These are phyloP conservation scores for Hippocampus guttulatus DNA, from an alignment of 2,113 vertebrate genomes.

Conservation along the genomic window DNA sequence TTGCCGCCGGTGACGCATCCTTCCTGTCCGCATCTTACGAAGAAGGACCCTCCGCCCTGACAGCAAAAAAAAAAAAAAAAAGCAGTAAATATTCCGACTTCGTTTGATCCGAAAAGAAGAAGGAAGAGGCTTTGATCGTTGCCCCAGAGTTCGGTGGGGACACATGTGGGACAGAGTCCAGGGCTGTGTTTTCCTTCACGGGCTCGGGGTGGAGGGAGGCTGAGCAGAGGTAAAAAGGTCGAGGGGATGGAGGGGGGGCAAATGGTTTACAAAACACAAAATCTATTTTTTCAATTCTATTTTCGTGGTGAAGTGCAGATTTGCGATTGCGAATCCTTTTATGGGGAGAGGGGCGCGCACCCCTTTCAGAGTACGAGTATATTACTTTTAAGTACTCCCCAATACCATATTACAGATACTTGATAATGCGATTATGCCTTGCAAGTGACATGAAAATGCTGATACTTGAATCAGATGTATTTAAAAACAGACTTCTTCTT, in stretches of 20 bases:
- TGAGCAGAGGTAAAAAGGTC: background rate
- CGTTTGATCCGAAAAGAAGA: slow-evolving; percentile 64
- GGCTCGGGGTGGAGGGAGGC: background rate
- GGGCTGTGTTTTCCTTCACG: slow-evolving; percentile 54
- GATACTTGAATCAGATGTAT: too few relatives aligned
- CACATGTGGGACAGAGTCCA: slow-evolving; percentile 24
- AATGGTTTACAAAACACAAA: background rate
- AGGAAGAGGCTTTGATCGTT: slow-evolving; percentile 69
- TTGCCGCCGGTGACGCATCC: slow-evolving; percentile 22
- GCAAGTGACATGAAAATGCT: too few relatives aligned
- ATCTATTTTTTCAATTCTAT: too few relatives aligned
- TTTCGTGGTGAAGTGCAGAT: too few relatives aligned
- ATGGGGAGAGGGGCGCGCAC: too few relatives aligned
- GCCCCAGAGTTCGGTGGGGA: slow-evolving; percentile 29
- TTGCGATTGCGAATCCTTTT: too few relatives aligned
- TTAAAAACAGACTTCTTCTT: too few relatives aligned
- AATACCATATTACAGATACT: too few relatives aligned
- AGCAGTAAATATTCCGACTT: slow-evolving; percentile 61
- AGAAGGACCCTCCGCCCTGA: slow-evolving; percentile 27
- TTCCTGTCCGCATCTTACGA: slow-evolving; percentile 3
- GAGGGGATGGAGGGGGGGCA: background rate
- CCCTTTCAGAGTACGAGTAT: too few relatives aligned
- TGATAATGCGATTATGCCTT: too few relatives aligned
- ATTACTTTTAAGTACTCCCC: too few relatives aligned
- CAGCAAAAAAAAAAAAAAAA: slow-evolving; percentile 62